Evolutionary conservation across 2,113 vertebrate genomes (phyloP).

Genomic region (Barnardius zonarius): DNA sequence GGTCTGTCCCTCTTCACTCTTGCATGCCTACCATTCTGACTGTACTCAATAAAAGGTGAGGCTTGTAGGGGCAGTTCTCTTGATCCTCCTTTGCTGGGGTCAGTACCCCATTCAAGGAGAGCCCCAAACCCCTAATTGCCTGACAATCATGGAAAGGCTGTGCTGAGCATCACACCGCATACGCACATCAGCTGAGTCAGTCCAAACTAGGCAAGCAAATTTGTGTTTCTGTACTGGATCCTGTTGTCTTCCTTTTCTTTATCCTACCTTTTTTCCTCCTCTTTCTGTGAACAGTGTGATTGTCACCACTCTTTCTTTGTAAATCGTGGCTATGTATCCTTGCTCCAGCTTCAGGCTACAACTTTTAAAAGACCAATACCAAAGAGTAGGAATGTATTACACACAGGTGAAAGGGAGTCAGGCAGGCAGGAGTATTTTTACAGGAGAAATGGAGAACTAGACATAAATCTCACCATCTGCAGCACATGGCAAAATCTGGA

Average conservation of each 20-base stretch:
- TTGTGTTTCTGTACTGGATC: neutral
- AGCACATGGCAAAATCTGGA: neutral
- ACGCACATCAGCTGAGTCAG: neutral
- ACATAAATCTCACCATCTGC: neutral
- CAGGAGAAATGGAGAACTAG: neutral
- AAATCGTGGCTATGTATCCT: neutral
- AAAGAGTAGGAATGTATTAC: neutral
- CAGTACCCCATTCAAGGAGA: neutral
- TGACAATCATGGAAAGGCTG: neutral
- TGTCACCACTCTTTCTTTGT: neutral
- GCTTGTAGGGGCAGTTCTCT: neutral
- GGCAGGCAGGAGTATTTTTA: neutral
- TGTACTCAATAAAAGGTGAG: neutral
- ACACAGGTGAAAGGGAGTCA: neutral
- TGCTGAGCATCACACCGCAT: neutral
- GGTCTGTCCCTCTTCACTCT: neutral
- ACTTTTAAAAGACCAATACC: neutral
- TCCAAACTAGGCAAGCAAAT: neutral
- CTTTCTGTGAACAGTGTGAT: neutral
- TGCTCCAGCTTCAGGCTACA: neutral
- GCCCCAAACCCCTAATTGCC: rapidly evolving
- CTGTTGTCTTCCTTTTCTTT: neutral
- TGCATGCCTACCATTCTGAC: neutral
- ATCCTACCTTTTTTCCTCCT: neutral
- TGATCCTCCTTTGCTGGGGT: neutral